These are phyloP conservation scores for Macrotrachela quadricornifera DNA, from an alignment of 1,140 invertebrate genomes.

Conservation along the genomic window DNA sequence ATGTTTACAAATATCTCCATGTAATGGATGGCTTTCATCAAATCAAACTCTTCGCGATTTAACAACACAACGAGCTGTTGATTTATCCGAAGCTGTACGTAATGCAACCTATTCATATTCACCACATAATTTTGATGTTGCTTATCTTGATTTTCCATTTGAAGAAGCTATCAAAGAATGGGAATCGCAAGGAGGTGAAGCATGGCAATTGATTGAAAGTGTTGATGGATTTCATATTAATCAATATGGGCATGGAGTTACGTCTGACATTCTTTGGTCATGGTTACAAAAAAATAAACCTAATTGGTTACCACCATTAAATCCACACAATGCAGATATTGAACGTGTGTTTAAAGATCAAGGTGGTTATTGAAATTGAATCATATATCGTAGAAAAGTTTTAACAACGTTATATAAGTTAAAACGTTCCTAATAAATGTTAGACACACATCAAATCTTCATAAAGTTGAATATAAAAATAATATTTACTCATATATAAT, in stretches of 20 bases:
- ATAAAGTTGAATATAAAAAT: no score
- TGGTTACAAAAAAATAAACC: slow-evolving; percentile 16
- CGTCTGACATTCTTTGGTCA: slow-evolving; percentile 25
- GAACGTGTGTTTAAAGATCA: slow-evolving; percentile 18
- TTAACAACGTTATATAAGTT: no score
- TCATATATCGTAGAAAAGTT: no score
- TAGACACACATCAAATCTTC: no score
- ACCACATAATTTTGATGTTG: slow-evolving; percentile 26
- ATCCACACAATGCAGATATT: slow-evolving; percentile 19
- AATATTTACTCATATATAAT: no score
- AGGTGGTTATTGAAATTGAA: slow-evolving; percentile 15
- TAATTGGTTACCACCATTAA: slow-evolving; percentile 20
- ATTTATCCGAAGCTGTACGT: slow-evolving; percentile 24
- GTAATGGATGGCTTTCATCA: no score
- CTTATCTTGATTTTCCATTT: slow-evolving; percentile 30
- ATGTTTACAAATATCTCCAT: slow-evolving; percentile 29
- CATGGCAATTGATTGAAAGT: slow-evolving; percentile 32
- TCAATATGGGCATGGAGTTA: slow-evolving; percentile 14
- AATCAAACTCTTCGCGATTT: slow-evolving; percentile 1
- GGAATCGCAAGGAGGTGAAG: slow-evolving; percentile 19
- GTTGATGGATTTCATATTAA: slow-evolving; percentile 36
- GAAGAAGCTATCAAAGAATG: slow-evolving; percentile 25
- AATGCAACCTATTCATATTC: slow-evolving; percentile 18
- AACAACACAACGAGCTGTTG: slow-evolving; percentile 17
- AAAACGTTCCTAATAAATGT: no score